phyloP scores from a whole-genome alignment of 2,113 vertebrate species.

The Mastomys coucha region DNA sequence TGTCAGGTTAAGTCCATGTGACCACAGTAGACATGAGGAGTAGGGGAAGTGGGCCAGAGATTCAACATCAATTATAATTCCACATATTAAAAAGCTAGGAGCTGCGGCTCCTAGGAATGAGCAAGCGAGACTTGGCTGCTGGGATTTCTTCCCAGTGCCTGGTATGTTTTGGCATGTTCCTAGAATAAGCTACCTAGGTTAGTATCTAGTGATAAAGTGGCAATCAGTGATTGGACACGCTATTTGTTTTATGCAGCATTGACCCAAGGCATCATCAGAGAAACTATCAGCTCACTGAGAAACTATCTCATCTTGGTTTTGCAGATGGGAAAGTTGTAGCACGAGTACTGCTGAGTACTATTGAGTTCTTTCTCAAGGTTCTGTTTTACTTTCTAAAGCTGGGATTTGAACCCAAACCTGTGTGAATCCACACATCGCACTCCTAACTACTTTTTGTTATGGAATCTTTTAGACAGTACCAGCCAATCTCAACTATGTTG shows the following conservation, averaged over 20 bases:
- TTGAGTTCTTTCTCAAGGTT: background rate
- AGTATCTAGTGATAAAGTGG: background rate
- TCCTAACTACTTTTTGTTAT: conserved; percentile 25
- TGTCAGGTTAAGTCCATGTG: background rate
- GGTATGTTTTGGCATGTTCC: background rate
- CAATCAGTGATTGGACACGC: background rate
- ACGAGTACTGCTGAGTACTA: background rate
- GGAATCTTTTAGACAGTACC: background rate
- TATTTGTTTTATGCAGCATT: background rate
- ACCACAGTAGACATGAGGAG: background rate
- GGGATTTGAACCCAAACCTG: background rate
- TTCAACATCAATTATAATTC: background rate
- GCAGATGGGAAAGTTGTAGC: background rate
- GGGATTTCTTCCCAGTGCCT: background rate
- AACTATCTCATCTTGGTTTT: background rate
- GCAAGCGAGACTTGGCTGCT: too few relatives aligned
- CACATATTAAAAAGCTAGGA: background rate
- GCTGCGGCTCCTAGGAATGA: background rate
- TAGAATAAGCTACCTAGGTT: background rate
- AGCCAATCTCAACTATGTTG: background rate
- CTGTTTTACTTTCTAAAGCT: background rate
- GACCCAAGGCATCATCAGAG: background rate
- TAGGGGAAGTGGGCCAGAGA: background rate
- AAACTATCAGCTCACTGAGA: background rate
- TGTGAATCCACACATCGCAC: conserved; percentile 16